Evolutionary conservation across 2,797 vertebrate species (phyloP).

Genomic region (Aselliscus stoliczkanus): DNA sequence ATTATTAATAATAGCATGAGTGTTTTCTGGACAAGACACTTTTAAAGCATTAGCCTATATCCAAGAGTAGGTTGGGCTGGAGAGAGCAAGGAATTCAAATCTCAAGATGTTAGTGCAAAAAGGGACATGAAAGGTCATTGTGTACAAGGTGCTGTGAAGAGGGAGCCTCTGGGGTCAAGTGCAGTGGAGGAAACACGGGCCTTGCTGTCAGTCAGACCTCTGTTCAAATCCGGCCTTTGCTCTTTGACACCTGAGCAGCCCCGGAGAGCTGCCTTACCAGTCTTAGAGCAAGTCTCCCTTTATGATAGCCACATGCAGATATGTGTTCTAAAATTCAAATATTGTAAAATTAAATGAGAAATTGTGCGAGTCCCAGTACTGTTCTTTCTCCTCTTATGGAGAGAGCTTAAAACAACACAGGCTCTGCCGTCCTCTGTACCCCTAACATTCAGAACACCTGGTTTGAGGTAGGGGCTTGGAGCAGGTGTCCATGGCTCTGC

Average conservation of each 20-base stretch:
- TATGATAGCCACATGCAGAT: neutral
- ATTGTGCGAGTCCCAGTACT: neutral
- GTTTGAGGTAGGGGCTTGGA: neutral
- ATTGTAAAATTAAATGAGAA: neutral
- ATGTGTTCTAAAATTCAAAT: neutral
- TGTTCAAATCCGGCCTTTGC: neutral
- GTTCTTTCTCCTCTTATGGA: neutral
- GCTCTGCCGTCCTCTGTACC: neutral
- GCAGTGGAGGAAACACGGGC: neutral
- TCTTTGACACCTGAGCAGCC: neutral
- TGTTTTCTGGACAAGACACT: neutral
- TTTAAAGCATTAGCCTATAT: neutral
- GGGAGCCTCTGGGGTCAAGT: neutral
- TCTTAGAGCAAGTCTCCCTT: neutral
- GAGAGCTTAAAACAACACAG: neutral
- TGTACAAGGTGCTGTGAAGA: neutral
- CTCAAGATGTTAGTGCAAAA: neutral
- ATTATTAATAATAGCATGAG: neutral
- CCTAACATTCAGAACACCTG: neutral
- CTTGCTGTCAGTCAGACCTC: neutral
- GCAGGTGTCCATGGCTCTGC: neutral
- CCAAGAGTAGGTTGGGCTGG: neutral
- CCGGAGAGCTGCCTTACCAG: neutral
- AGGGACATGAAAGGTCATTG: neutral
- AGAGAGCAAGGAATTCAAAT: neutral